A percentile compares a stretch with the other conserved stretches of the same genome.
phyloP scores from a whole-genome alignment of 2,888 invertebrate species.

The Agrochola circellaris region DNA sequence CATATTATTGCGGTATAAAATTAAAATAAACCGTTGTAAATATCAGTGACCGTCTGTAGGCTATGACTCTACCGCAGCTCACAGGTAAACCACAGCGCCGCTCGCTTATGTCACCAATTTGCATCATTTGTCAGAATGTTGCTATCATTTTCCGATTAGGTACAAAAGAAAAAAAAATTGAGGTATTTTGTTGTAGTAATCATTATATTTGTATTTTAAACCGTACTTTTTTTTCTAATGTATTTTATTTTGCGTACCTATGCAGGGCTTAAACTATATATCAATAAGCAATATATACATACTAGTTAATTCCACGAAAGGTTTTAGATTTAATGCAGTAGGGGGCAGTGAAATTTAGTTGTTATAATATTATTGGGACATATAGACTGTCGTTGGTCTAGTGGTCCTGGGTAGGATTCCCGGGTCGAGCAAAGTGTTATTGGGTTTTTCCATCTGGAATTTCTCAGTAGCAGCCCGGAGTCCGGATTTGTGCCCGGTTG shows the following conservation, averaged over 20 bases:
- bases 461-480: too few relatives aligned
- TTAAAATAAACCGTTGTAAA: background rate
- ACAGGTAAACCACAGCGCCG: background rate
- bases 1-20: too few relatives aligned
- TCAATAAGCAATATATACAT: background rate
- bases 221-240: background rate
- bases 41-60: background rate
- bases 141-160: background rate
- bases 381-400: too few relatives aligned
- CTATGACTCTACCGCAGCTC: background rate
- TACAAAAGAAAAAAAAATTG: background rate
- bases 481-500: too few relatives aligned
- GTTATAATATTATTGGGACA: background rate
- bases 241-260: background rate
- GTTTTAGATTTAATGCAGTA: background rate
- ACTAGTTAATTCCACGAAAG: too few relatives aligned
- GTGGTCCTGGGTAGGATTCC: too few relatives aligned
- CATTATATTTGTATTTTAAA: background rate
- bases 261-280: background rate
- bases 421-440: too few relatives aligned
- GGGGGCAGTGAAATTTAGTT: background rate
- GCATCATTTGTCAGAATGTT: background rate
- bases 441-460: too few relatives aligned
- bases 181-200: background rate
- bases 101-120: background rate